Evolutionary conservation across 2,113 vertebrate species (phyloP), one percentile per base, ranked within the genome.

Genomic region (Calonectris borealis): DNA sequence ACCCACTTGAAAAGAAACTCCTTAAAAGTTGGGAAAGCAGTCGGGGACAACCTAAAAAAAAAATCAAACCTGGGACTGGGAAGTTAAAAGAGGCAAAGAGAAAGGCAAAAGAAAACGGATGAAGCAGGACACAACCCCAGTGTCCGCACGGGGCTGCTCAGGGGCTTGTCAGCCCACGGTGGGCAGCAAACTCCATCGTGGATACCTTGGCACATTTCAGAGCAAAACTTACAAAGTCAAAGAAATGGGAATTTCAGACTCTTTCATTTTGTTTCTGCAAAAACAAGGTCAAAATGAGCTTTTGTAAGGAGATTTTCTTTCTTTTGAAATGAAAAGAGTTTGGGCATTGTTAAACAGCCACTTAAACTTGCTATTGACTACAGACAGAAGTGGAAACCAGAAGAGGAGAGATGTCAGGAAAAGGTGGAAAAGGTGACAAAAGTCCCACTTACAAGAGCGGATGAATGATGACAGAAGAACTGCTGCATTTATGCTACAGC

Each of bases 161-260:
- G 34, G 19, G 16, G 11, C 57, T 81, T 68, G 51, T 52, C 70
- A 87, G 69, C 65, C n/a, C 0, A 0, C 1, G 6, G 58, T 1
- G 0, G 24, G 60, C 10, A 83, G 71, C 46, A 72, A 83, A 32
- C 24, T 68, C 57, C 31, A 31, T 8, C 1, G 5, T 7, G 10
- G 29, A 66, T 46, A 54, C 7, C 15, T 29, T 0, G 1, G 36
- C 31, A 24, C 5, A 13, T 51, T 79, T 60, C 58, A 80, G 61
- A 82, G 58, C 34, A 86, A 69, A 78, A 80, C 64, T 1, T 13
- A 10, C 9, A 7, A 58, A 40, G 61, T 55, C 65, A 79, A 44
- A 88, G 48, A 94, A 87, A 90, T 7, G 6, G 29, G 22, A 88
- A 9, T 6, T 79, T 57, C 22, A 73, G 24, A 40, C 22, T 51